phyloP scores from a whole-genome alignment of 2,113 vertebrate genomes.

The Ariopsis seemanni region DNA sequence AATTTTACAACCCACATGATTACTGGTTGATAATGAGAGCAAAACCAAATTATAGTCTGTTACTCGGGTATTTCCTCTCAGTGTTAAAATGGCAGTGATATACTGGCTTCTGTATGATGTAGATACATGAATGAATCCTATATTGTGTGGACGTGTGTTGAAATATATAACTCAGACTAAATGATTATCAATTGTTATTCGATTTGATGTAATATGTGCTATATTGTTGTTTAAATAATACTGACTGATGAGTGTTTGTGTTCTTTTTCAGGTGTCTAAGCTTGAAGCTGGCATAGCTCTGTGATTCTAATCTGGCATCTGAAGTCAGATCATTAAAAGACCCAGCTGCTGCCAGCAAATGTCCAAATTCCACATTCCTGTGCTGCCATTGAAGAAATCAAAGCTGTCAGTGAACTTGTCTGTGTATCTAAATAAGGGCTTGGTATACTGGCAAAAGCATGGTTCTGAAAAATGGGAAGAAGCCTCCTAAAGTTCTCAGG shows the following conservation, averaged over 20 bases:
- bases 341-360: conserved; percentile 43
- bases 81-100: neutral
- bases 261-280: neutral
- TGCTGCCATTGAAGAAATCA: conserved; percentile 51
- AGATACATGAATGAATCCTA: neutral
- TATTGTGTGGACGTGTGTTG: neutral
- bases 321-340: conserved; percentile 39
- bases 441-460: conserved; percentile 49
- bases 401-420: conserved; percentile 51
- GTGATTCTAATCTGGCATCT: conserved; percentile 36
- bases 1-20: conserved; percentile 14
- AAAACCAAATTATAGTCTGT: neutral
- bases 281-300: conserved; percentile 13
- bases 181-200: neutral
- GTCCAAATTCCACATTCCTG: conserved; percentile 44
- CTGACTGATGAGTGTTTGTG: neutral
- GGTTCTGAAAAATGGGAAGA: neutral
- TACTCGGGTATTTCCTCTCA: conserved; percentile 5
- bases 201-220: neutral
- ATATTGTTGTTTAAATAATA: neutral
- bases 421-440: conserved; percentile 64
- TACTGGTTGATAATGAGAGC: neutral
- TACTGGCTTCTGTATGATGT: neutral
- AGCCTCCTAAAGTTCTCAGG: neutral
- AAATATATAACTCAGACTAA: neutral